Evolutionary conservation across 2,888 invertebrate species (phyloP).

Genomic region (Phytoseiulus persimilis): DNA sequence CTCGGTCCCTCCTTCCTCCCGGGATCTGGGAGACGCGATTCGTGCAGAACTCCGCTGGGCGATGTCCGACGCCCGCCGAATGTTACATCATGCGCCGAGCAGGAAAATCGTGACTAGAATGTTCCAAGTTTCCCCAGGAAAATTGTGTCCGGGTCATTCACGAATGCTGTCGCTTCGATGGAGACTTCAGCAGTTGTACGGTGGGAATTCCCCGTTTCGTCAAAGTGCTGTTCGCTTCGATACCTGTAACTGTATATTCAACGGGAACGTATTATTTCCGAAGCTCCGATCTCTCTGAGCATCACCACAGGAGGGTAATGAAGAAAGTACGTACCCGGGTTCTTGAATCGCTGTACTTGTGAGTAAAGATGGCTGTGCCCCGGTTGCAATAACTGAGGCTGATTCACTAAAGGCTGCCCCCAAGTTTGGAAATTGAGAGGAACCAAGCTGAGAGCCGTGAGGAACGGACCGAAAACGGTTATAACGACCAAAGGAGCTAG

Average conservation of each 20-base stretch:
- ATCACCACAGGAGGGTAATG: too few relatives aligned
- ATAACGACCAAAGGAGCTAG: conserved; percentile 19
- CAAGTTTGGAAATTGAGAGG: conserved; percentile 17
- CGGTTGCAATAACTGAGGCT: neutral
- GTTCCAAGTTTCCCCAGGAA: too few relatives aligned
- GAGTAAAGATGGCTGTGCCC: neutral
- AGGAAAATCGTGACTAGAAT: too few relatives aligned
- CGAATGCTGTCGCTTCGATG: neutral
- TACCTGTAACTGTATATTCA: neutral
- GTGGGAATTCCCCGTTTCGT: neutral
- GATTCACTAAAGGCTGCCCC: neutral
- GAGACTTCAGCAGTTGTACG: neutral
- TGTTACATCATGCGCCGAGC: too few relatives aligned
- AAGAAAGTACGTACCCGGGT: neutral
- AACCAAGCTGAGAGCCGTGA: conserved; percentile 24
- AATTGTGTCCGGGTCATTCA: neutral
- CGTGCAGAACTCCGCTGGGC: too few relatives aligned
- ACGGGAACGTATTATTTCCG: neutral
- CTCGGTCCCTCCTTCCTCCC: too few relatives aligned
- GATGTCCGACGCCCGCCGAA: too few relatives aligned
- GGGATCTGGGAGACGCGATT: too few relatives aligned
- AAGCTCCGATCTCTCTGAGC: neutral
- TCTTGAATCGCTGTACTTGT: neutral
- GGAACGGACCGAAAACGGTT: conserved; percentile 24
- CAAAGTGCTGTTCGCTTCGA: neutral